Evolutionary conservation across 2,888 invertebrate species (phyloP), one percentile per base, ranked within the genome.

Genomic region (Athalia cordata): DNA sequence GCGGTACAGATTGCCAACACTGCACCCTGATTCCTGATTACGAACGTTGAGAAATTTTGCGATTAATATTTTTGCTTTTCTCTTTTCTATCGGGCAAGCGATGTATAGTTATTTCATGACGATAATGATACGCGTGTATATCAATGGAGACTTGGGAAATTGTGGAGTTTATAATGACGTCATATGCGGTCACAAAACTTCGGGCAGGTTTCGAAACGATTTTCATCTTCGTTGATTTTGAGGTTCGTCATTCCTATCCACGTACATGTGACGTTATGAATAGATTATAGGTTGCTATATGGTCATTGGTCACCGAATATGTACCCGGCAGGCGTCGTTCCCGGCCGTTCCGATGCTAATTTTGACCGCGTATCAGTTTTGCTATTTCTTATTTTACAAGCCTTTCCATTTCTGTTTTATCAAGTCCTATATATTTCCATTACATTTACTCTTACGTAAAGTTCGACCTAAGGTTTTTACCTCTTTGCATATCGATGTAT

Each of bases 311-410:
- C 43, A 62, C 62, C 29, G 29, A 29, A 29, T 29, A 29, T 29
- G 29, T 29, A 29, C 29, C 29, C 29, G 29, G 43, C 62, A 43
- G 62, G 29, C 62, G 62, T 62, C 62, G 43, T 62, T 29, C 29
- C 29, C 29, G 8, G 43, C 62, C 9, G 62, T 62, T 62, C 15
- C 62, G 43, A 62, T 62, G 62, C 62, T 62, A 62, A 62, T 62
- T 62, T 62, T 15, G 29, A 62, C 62, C 62, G 62, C 8, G 29
- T 62, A 62, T 62, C 62, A 62, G 43, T 62, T 62, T 29, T 62
- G 15, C 4, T 62, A 13, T 62, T 61, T 29, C 29, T 61, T 7
- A 8, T 61, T 8, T 61, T 15, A 8, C 13, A 3, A 13, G 57
- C 13, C 0, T 61, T 61, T 29, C 29, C 11, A 29, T 61, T 13